Evolutionary conservation across 1,140 invertebrate genomes (phyloP), one percentile per base, ranked within the genome.

Genomic region (Uloborus diversus): DNA sequence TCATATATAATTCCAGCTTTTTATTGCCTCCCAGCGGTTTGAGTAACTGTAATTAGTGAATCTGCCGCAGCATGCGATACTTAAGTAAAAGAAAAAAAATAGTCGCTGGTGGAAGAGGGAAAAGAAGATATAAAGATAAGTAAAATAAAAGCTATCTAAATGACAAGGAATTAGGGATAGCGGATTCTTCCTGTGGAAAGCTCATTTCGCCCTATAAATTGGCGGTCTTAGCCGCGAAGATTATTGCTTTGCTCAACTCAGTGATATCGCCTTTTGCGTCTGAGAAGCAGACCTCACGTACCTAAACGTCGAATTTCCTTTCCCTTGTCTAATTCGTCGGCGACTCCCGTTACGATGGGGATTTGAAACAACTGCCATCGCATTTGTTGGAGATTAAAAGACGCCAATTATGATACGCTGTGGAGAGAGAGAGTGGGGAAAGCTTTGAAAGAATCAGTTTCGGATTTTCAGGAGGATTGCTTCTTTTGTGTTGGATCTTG

Each of bases 101-200:
- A 53, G 5, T n/a, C 49, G 53, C 32, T 37, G 2, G 28, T 11
- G 32, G 13, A 53, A 1, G 13, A 57, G 51, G 9, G 47, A 71
- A n/a, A 75, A 53, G 27, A 57, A 37, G 20, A 37, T 32, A 62
- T 49, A 75, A 64, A 64, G 33, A 49, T 25, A 53, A 49, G 30
- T 33, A 25, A 64, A 59, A 75, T 75, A 75, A 75, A 75, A 75
- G 47, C n/a, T 51, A 33, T 59, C 71, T 64, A 75, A 75, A 75
- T 64, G 71, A 75, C 71, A 75, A 75, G 71, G 42, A 75, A 75
- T 75, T 64, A 64, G 71, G 64, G 71, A 75, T 75, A 75, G 57
- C 57, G 64, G 71, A 37, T 53, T 75, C 23, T 30, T 20, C 14
- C 32, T 20, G 30, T 17, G 20, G 56, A 2, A 3, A 37, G 69